Percentiles rank a stretch among this genome's conserved stretches.
These are phyloP conservation scores for Sebastes matsubarae DNA, from an alignment of 2,797 vertebrate genomes.

Conservation along the genomic window DNA sequence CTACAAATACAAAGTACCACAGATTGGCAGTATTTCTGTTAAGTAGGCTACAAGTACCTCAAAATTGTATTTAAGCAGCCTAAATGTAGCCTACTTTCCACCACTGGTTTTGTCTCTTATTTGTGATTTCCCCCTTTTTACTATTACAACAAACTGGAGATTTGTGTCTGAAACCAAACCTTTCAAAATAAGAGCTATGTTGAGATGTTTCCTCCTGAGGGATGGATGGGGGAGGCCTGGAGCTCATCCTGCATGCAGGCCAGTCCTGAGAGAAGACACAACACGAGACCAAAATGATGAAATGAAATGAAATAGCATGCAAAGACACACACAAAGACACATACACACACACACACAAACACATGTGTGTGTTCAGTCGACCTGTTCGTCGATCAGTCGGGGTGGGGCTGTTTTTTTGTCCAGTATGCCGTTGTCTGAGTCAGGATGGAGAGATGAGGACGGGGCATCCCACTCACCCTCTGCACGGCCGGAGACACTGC, in stretches of 20 bases:
- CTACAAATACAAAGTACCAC: not conserved
- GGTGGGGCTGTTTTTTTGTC: conserved; percentile 66
- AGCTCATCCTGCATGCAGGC: conserved; percentile 54
- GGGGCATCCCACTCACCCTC: conserved; percentile 87
- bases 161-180: not conserved
- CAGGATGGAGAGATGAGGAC: conserved; percentile 82
- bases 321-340: conserved; percentile 6
- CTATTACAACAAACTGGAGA: not conserved
- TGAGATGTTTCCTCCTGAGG: conserved; percentile 22
- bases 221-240: conserved; percentile 20
- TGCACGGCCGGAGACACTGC: conserved; percentile 86
- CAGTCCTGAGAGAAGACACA: conserved; percentile 62
- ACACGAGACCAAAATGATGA: conserved; percentile 76
- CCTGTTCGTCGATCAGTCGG: conserved; percentile 32
- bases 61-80: not conserved
- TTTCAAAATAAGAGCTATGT: conserved; percentile 26
- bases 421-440: conserved; percentile 61
- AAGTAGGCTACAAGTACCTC: not conserved
- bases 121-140: not conserved
- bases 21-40: no score
- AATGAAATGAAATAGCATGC: conserved; percentile 74
- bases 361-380: not conserved
- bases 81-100: not conserved
- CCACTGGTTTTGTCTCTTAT: not conserved
- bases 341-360: not conserved